A percentile compares a stretch with the other conserved stretches of the same genome.
phyloP scores from a whole-genome alignment of 2,113 vertebrate species.

The Paramisgurnus dabryanus region DNA sequence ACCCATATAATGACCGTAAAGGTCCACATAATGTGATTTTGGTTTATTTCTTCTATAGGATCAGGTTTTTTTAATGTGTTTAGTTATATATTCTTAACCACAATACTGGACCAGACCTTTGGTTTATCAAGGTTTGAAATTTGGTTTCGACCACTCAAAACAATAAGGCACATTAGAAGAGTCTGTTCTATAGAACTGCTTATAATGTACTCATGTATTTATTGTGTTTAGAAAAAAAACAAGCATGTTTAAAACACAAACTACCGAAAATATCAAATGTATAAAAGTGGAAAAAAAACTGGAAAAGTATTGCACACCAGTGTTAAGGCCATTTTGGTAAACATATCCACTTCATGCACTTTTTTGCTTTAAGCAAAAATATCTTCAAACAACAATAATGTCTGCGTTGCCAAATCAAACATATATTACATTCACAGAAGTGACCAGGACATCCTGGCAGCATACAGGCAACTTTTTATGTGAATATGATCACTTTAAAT shows the following conservation, averaged over 20 bases:
- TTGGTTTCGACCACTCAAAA: constrained; percentile 42
- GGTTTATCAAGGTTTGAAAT: neutral
- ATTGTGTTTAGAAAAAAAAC: constrained; percentile 49
- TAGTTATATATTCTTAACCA: too few relatives aligned
- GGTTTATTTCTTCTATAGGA: constrained; percentile 29
- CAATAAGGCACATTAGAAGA: constrained; percentile 40
- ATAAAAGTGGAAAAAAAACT: constrained; percentile 76
- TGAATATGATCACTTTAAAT: neutral
- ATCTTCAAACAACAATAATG: constrained; percentile 34
- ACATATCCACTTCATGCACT: constrained; percentile 48
- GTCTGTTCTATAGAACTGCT: constrained; percentile 50
- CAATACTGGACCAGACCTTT: too few relatives aligned
- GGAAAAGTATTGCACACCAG: constrained; percentile 62
- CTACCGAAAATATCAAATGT: constrained; percentile 58
- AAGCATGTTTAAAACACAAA: constrained; percentile 48
- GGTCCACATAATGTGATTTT: neutral
- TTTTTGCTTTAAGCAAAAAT: constrained; percentile 19
- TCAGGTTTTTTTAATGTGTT: too few relatives aligned
- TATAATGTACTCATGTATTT: constrained; percentile 56
- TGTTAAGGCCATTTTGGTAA: constrained; percentile 51
- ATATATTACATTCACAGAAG: constrained; percentile 26
- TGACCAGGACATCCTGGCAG: constrained; percentile 19
- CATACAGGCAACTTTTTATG: constrained; percentile 26
- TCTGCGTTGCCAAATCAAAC: constrained; percentile 4
- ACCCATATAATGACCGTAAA: constrained; percentile 24